Evolutionary conservation across 2,888 invertebrate genomes (phyloP), one percentile per base, ranked within the genome.

Genomic region (Agriopis leucophaearia): DNA sequence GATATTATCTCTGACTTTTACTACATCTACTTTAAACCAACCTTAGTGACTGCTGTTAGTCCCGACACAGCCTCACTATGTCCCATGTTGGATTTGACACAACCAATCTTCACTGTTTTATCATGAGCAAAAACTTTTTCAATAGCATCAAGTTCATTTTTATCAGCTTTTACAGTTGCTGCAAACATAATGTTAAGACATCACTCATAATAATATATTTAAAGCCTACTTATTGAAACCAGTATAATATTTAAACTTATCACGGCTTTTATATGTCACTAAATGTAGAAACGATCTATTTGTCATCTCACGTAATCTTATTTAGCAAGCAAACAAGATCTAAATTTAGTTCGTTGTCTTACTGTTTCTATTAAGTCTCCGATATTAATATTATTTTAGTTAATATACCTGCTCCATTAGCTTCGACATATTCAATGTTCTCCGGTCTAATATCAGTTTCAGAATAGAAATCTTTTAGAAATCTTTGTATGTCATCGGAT

Each of bases 391-490:
- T 27, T 12, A 55, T 45, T 52, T 38, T 38, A 1, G 45, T n/a
- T 55, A n/a, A 63, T 60, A 74, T 78, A 88, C 97, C 97, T 65
- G 96, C 95, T 67, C 96, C 96, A 78, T 97, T 97, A 38, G 97
- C 97, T 89, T 98, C 98, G 9, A 98, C 92, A 81, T 96, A 98
- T 66, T 95, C 95, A 7, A 98, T 94, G 0, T 94, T 85, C 9
- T 87, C 83, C 0, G 97, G 97, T 64, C 95, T 93, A 9, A 98
- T 82, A 45, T 95, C 90, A 44, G 95, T 95, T 83, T 96, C 95
- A 0, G 92, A 81, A 76, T 96, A 96, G 71, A 96, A 94, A 59
- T 95, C 93, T 0, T 85, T 82, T 0, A 96, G 75, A 2, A 96
- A 88, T 52, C 91, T 81, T 65, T 91, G 90, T 74, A 96, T 81